Conservation (phyloP, 2,113 vertebrate species). For the Phylloscopus whistleri region DNA sequence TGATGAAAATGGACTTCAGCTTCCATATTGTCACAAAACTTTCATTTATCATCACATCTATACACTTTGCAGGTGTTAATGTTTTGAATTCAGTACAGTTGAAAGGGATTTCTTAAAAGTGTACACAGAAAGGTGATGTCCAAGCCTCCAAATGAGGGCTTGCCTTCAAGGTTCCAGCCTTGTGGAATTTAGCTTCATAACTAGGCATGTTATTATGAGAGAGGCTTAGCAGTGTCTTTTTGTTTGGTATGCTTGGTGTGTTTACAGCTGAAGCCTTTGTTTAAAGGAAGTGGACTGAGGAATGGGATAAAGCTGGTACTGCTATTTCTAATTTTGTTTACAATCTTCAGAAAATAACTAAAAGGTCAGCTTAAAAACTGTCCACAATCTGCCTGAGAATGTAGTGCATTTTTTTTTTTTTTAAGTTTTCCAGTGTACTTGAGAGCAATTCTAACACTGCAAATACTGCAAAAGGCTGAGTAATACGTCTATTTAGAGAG, state of each 20-base stretch:
- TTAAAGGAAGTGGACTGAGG: slow-evolving; percentile 10
- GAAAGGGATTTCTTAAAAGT: not conserved
- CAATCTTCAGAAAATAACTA: not conserved
- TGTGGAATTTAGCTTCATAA: not conserved
- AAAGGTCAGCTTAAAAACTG: not conserved
- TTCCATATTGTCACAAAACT: not conserved
- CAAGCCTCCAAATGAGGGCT: not conserved
- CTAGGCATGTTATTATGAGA: not conserved
- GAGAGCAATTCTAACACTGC: not conserved
- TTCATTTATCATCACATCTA: not conserved
- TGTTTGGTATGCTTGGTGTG: not conserved
- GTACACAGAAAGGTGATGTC: not conserved
- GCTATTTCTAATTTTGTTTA: slow-evolving; percentile 8
- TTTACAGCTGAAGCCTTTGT: slow-evolving; percentile 12
- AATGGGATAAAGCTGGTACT: not conserved
- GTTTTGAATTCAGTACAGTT: not conserved
- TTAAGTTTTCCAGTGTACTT: not conserved
- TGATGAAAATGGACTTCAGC: not conserved
- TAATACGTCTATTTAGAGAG: not conserved
- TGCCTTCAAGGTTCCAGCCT: not conserved
- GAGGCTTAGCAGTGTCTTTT: not conserved
- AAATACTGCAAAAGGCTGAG: not conserved
- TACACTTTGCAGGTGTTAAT: not conserved
- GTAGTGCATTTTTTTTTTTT: accelerated
- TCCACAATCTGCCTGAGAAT: not conserved